Conservation (phyloP, 2,797 vertebrate genomes). For the Chelidonichthys spinosus region DNA sequence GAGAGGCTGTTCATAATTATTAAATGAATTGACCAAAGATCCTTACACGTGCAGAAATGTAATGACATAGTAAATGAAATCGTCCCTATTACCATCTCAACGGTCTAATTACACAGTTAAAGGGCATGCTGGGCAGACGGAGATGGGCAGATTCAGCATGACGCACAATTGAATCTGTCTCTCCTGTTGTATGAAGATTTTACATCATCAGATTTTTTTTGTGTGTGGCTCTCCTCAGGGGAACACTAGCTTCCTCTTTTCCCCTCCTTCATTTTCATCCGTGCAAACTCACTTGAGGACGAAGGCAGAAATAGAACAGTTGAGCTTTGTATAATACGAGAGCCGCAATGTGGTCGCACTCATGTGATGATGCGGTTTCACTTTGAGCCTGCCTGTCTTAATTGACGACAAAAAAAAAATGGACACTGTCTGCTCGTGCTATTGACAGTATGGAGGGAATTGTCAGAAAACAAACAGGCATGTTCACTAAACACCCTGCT, state of each 20-base stretch:
- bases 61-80: conserved; percentile 79
- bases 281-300: conserved; percentile 37
- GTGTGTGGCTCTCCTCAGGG: conserved; percentile 28
- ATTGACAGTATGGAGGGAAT: conserved; percentile 37
- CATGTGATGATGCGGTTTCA: conserved; percentile 39
- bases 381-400: conserved; percentile 68
- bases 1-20: conserved; percentile 74
- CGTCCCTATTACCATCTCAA: conserved; percentile 71
- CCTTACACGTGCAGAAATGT: conserved; percentile 72
- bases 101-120: conserved; percentile 74
- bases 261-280: conserved; percentile 45
- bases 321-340: conserved; percentile 39
- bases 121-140: conserved; percentile 60
- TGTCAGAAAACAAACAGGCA: conserved; percentile 68
- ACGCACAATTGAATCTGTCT: conserved; percentile 41
- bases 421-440: conserved; percentile 43
- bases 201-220: conserved; percentile 31
- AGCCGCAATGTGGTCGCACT: conserved; percentile 20
- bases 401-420: conserved; percentile 59
- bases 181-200: conserved; percentile 41
- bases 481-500: conserved; percentile 69
- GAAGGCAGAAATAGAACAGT: conserved; percentile 53
- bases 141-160: conserved; percentile 61
- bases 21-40: conserved; percentile 78
- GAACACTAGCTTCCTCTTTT: conserved; percentile 41